Base-by-base conservation (phyloP, 2,113 vertebrate genomes). In the Ceyx margarethae region DNA sequence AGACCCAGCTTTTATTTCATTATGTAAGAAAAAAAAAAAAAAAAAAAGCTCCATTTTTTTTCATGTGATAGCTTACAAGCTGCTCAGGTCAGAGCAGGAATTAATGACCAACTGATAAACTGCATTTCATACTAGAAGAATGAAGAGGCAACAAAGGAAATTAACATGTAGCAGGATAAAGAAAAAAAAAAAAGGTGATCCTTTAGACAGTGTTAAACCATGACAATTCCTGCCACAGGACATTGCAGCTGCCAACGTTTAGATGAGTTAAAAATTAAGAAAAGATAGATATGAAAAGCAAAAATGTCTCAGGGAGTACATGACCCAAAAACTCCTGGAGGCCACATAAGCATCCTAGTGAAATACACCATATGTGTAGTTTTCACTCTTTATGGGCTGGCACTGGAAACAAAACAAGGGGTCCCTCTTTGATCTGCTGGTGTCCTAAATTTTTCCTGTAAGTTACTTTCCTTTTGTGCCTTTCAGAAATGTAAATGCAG, bases 61-160 rank as follows among this genome's bases (percentile, higher is more conserved):
- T 62, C 6, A 2, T n/a, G 25, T 37, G 37, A 62, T 25, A 84
- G 50, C 42, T 76, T 26, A 68, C 1, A 6, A 88, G 50, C 11
- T 8, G 61, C 46, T 51, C 51, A 10, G 15, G 54, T 90, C 57
- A 71, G 61, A 75, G 29, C 14, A 64, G 20, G 48, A 81, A 82
- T 81, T 85, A 82, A 87, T 65, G 14, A 75, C 43, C 13, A 75
- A 53, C 4, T 46, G 46, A 37, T 7, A 42, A 71, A 76, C 11
- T 54, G 56, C 0, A 0, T 50, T 77, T 90, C 31, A 46, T 31
- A 51, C 11, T 43, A 15, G 2, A 64, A 51, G 25, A 87, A 91
- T n/a, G n/a, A 91, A 42, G 43, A 88, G 40, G 53, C 48, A 80
- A 53, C 3, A 71, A 40, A 90, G 57, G 46, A 94, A 93, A 83